Evolutionary conservation across 2,888 invertebrate species (phyloP), one percentile per base, ranked within the genome.

Genomic region (Drosophila yooni): DNA sequence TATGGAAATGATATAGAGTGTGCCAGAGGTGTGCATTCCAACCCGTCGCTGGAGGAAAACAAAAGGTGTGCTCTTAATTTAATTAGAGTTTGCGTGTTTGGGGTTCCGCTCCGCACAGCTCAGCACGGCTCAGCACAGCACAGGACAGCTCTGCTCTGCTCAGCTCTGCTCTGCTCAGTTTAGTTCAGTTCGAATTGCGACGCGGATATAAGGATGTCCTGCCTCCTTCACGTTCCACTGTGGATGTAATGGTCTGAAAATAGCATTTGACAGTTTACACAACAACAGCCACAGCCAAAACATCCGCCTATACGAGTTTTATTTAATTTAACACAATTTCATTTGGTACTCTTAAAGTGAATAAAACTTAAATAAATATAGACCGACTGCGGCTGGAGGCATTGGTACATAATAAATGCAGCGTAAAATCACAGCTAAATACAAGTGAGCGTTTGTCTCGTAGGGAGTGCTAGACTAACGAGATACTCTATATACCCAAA

Each of bases 21-120:
- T 64, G 25, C 4, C n/a, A 8, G 34, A 7, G 13, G 11, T 48
- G 18, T 46, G 69, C 81, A 77, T 77, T 80, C 77, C 80, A 56
- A 57, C 27, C 21, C 88, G 85, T 79, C 65, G 58, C 71, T 11
- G 50, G 54, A 51, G 58, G 58, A 54, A 73, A 78, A 79, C 76
- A 84, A 82, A 79, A 78, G 77, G 90, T 88, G 90, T 78, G 88
- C 89, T 81, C 88, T 87, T 89, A 89, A 88, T 89, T 88, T 90
- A 88, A 88, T 88, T 89, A 90, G 87, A 83, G 63, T 73, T 74
- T 74, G 80, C 79, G 82, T 80, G 79, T 60, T 61, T 61, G 64
- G 62, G 27, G 25, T 25, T 13, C 33, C 21, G 21, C 21, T 21
- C 21, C 21, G n/a, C n/a, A n/a, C 40, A 40, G 40, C n/a, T 5